A percentile compares a stretch with the other conserved stretches of the same genome.
phyloP scores from a whole-genome alignment of 2,888 invertebrate genomes.

The Xestia rhomboidea region DNA sequence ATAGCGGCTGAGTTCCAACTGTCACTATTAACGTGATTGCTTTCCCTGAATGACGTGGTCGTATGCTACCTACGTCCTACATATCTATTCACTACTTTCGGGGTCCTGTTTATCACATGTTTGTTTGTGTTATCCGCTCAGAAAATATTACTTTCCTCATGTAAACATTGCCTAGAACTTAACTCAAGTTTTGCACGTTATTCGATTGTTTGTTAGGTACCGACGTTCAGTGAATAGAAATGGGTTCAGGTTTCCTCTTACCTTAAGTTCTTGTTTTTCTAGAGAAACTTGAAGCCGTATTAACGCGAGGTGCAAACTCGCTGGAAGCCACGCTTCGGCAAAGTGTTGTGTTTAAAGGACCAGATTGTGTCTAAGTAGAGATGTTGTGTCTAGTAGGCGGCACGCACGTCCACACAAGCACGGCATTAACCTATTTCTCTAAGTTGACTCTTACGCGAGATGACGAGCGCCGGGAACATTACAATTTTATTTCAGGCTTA shows the following conservation, averaged over 20 bases:
- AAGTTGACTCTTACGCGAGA: constrained; percentile 33
- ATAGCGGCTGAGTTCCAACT: constrained; percentile 70
- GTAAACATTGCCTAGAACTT: constrained; percentile 53
- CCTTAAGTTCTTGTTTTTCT: constrained; percentile 51
- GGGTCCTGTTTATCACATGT: constrained; percentile 48
- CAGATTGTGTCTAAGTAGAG: constrained; percentile 53
- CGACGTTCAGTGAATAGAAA: constrained; percentile 42
- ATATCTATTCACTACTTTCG: constrained; percentile 44
- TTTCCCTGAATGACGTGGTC: constrained; percentile 59
- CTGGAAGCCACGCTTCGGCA: constrained; percentile 24
- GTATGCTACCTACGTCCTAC: constrained; percentile 39
- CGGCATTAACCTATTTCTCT: constrained; percentile 60
- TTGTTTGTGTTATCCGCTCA: constrained; percentile 56
- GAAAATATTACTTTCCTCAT: constrained; percentile 56
- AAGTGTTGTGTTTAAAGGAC: constrained; percentile 58
- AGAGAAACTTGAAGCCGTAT: constrained; percentile 43
- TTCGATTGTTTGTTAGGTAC: constrained; percentile 62
- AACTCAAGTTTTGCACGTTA: constrained; percentile 53
- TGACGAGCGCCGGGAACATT: constrained; percentile 35
- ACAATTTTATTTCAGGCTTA: constrained; percentile 41
- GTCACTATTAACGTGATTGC: constrained; percentile 72
- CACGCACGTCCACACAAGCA: constrained; percentile 39
- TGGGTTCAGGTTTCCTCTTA: constrained; percentile 36
- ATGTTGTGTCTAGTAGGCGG: constrained; percentile 33
- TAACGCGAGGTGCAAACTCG: constrained; percentile 32